Conservation (phyloP, 2,113 vertebrate genomes). For the Boleophthalmus pectinirostris region DNA sequence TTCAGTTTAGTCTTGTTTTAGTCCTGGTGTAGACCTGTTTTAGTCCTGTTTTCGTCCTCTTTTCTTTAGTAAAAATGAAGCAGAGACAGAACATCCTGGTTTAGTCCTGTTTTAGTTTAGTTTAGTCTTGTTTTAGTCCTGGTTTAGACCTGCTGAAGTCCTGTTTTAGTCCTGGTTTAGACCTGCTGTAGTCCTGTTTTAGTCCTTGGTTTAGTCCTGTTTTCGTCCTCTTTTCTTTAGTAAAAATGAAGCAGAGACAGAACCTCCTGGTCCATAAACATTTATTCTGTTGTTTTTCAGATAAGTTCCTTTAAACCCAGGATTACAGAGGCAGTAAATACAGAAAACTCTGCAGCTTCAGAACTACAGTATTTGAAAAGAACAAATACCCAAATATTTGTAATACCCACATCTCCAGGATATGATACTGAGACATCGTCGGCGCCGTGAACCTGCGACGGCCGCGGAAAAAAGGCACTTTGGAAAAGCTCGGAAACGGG, state of each 20-base stretch:
- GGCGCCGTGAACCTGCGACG: slow-evolving; percentile 49
- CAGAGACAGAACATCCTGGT: too few species aligned
- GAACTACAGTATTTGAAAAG: not conserved
- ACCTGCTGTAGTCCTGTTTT: too few species aligned
- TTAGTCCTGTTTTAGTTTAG: too few species aligned
- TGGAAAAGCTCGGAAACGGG: slow-evolving; percentile 57
- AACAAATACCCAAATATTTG: slow-evolving; percentile 13
- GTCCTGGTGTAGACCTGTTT: too few species aligned
- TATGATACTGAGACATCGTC: slow-evolving; percentile 27
- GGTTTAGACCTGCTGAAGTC: too few species aligned
- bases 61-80: too few species aligned
- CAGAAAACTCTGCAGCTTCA: not conserved
- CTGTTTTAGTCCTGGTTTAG: too few species aligned
- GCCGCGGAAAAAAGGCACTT: slow-evolving; percentile 65
- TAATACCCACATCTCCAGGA: not conserved
- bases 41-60: too few species aligned
- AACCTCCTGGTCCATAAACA: not conserved
- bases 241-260: not conserved
- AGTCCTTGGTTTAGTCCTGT: too few species aligned
- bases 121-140: too few species aligned
- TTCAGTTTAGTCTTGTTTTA: too few species aligned
- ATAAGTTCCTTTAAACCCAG: not conserved
- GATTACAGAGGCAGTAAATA: slow-evolving; percentile 7
- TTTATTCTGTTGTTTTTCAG: not conserved
- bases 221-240: too few species aligned